These are phyloP conservation scores for Bos taurus DNA, from an alignment of 2,113 vertebrate genomes.

Conservation along the genomic window ARS-UCD2.0 NC_037344.1:58394501-58395000, in stretches of 20 bases:
- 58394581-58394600: neutral
- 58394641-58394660: neutral
- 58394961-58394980: neutral
- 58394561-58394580: neutral
- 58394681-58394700: neutral
- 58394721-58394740: neutral
- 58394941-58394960: neutral
- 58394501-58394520: neutral
- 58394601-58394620: neutral
- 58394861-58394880: neutral
- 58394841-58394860: neutral
- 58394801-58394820: neutral
- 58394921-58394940: neutral
- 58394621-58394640: neutral
- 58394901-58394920: neutral
- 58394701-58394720: slow-evolving; percentile 23
- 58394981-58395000: neutral
- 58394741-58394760: neutral
- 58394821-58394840: neutral
- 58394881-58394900: neutral
- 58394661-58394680: neutral
- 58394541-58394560: neutral
- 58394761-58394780: slow-evolving; percentile 39
- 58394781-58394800: slow-evolving; percentile 19
- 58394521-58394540: neutral